Evolutionary conservation across 2,888 invertebrate species (phyloP), one percentile per base, ranked within the genome.

Genomic region (Flabesymbios commensalis): DNA sequence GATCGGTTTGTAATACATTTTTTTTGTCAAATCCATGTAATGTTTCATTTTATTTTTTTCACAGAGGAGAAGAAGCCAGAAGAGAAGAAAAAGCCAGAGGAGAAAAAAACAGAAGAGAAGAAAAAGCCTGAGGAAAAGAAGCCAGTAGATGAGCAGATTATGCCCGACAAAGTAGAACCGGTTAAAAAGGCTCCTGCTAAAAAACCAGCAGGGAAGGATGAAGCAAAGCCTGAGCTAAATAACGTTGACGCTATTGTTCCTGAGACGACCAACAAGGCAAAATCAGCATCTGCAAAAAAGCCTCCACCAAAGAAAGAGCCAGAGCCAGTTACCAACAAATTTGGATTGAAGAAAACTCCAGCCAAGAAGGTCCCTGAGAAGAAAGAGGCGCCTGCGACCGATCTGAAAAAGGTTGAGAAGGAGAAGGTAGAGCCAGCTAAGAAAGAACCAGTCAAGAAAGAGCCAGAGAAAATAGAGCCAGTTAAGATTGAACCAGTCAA

Each of bases 101-200:
- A 47, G 52, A 33, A 28, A 70, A 39, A 68, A 75, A 76, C 74
- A 42, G 62, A 74, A 48, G 63, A 69, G 48, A 69, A 58, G 31
- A 58, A 58, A 24, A n/a, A n/a, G n/a, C n/a, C 43, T 56, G 36
- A 32, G 7, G n/a, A 36, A 24, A 53, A 53, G 41, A 41, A 55
- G 36, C 10, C n/a, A 36, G 53, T n/a, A 7, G 53, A 53, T 10
- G 22, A 33, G 57, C 32, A 57, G 29, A 28, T 24, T 17, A n/a
- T n/a, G n/a, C n/a, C n/a, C n/a, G n/a, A n/a, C n/a, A n/a, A n/a
- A n/a, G 39, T 41, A 49, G 49, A 53, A 48, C 45, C 41, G 47
- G 24, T 10, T 69, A 36, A 67, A 75, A 77, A 74, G 41, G 62
- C 74, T 47, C 62, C 67, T 47, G n/a, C n/a, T n/a, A n/a, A n/a